Base-by-base conservation (phyloP, 2,113 vertebrate genomes). In the Larimichthys polyactis region DNA sequence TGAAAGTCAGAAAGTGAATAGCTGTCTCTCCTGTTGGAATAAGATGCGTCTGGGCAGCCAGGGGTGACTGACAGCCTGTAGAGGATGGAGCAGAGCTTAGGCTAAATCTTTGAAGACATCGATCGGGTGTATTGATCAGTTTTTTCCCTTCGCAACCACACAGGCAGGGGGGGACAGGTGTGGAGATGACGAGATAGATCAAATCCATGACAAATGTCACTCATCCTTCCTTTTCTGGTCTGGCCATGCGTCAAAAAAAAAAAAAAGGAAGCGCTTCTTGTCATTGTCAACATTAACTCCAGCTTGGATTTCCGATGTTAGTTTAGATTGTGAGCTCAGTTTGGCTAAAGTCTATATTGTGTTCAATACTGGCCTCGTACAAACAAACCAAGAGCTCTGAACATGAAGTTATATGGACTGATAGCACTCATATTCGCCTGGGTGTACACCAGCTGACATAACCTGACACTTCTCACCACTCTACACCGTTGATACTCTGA, bases 41-140 rank as follows among this genome's bases (percentile, higher is more conserved):
- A 83, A 91, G 82, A 88, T 58, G 82, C 77, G 71, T 86, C 71
- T 76, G 78, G 80, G 78, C 84, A 83, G 74, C 79, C 51, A 0
- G 49, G 40, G 52, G 60, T 90, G 90, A 95, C 89, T 90, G 94
- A 90, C 95, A 93, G 84, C 76, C 73, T 20, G 72, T 75, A 78
- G 73, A 92, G 81, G 86, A 81, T 5, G n/a, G 78, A 91, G 75
- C 71, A 43, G 74, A 75, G 90, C 87, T 93, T 81, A 82, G 71
- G 65, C 71, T 84, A 81, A 90, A 85, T 90, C 89, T 87, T 85
- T 87, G 72, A 85, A 66, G 64, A 82, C 57, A 92, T 94, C 55
- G 93, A 93, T 92, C 84, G 29, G 44, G n/a, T n/a, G 14, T 82
- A 95, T 95, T 79, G 93, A 95, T 90, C 77, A 62, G 16, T 68